Evolutionary conservation across 1,140 invertebrate species (phyloP).

Genomic region (Homarus americanus): DNA sequence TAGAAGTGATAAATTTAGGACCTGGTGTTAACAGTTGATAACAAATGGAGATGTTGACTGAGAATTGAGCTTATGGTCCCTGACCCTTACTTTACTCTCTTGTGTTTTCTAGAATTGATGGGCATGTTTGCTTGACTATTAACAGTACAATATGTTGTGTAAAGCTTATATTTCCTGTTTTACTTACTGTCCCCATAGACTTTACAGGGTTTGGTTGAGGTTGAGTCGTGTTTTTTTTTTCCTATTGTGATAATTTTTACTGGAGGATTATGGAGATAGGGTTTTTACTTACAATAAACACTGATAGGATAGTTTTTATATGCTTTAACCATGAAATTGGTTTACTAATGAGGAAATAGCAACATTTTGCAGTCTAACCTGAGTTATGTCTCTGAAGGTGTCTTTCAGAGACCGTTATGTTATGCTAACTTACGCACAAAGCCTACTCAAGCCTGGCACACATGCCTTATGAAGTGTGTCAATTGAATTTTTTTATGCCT

Average conservation of each 20-base stretch:
- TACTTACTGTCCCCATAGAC: not conserved
- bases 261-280: not conserved
- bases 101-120: not conserved
- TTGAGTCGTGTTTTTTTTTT: not conserved
- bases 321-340: not conserved
- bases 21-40: not conserved
- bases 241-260: not conserved
- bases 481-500: not conserved
- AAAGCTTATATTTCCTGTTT: not conserved
- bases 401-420: not conserved
- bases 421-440: no score
- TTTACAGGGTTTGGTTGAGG: not conserved
- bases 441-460: not conserved
- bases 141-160: not conserved
- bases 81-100: not conserved
- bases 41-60: not conserved
- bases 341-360: not conserved
- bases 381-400: not conserved
- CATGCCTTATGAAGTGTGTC: no score
- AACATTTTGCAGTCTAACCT: not conserved
- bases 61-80: not conserved
- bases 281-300: not conserved
- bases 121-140: not conserved
- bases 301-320: not conserved
- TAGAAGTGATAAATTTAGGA: not conserved